A percentile compares a stretch with the other conserved stretches of the same genome.
Evolutionary conservation across 2,797 vertebrate species (phyloP).

Genomic region (Cuniculus paca): DNA sequence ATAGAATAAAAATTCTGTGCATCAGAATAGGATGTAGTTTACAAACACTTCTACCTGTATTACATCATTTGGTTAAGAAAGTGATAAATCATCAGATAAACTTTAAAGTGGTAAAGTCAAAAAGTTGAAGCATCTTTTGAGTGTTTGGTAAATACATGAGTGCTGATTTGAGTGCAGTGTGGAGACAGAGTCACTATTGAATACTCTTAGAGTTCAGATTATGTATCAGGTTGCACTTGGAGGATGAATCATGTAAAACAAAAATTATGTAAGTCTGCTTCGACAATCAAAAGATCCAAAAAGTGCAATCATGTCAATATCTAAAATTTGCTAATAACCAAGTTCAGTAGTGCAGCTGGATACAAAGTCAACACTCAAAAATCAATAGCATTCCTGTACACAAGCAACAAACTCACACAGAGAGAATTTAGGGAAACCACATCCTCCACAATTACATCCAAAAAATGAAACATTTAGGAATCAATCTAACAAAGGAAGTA

Average conservation of each 20-base stretch:
- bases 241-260: neutral
- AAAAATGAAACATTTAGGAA: neutral
- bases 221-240: constrained; percentile 14
- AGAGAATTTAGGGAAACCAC: neutral
- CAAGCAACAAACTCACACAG: neutral
- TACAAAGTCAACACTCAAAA: neutral
- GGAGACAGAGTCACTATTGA: neutral
- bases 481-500: neutral
- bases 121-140: neutral
- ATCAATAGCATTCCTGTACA: neutral
- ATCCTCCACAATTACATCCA: neutral
- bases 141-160: constrained; percentile 31
- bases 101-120: neutral
- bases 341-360: neutral
- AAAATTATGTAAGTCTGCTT: neutral
- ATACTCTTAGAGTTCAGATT: neutral
- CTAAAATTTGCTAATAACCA: neutral
- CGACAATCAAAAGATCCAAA: neutral
- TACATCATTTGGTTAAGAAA: constrained; percentile 12
- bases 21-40: neutral
- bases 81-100: constrained; percentile 11
- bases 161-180: neutral
- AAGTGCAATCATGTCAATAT: neutral
- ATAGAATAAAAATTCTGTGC: constrained; percentile 1
- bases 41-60: neutral